These are phyloP conservation scores for Lophius piscatorius DNA, from an alignment of 2,113 vertebrate genomes.

Conservation along the genomic window DNA sequence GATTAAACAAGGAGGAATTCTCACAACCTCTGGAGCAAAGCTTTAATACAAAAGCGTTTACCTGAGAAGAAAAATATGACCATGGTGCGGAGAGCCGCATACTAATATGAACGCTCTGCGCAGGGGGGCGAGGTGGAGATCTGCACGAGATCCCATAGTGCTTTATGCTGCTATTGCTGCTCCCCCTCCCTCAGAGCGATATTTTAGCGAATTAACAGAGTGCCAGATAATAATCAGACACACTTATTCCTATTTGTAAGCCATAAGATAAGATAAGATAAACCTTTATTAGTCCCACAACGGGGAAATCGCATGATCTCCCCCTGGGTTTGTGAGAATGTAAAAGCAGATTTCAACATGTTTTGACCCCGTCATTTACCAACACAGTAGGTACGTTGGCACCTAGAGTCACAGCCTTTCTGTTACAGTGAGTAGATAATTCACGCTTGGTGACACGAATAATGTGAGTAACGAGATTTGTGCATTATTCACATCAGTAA, in stretches of 20 bases:
- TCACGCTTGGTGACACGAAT: too few species aligned
- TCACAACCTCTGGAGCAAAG: slow-evolving; percentile 3
- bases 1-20: slow-evolving; percentile 32
- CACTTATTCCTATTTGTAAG: neutral
- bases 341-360: too few species aligned
- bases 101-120: neutral
- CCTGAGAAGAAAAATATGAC: slow-evolving; percentile 16
- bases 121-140: neutral
- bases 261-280: too few species aligned
- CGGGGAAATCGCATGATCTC: too few species aligned
- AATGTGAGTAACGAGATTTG: too few species aligned
- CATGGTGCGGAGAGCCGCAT: neutral
- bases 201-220: slow-evolving; percentile 39
- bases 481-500: too few species aligned
- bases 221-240: slow-evolving; percentile 21
- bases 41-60: slow-evolving; percentile 16
- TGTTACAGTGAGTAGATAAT: too few species aligned
- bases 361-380: too few species aligned
- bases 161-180: slow-evolving; percentile 19
- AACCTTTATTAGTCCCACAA: too few species aligned
- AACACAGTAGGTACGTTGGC: too few species aligned
- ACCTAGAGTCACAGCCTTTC: too few species aligned
- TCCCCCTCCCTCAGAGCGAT: neutral
- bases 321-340: too few species aligned
- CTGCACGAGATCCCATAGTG: slow-evolving; percentile 25